phyloP scores from a whole-genome alignment of 1,140 invertebrate genomes.

The Geopemphigus sp. region DNA sequence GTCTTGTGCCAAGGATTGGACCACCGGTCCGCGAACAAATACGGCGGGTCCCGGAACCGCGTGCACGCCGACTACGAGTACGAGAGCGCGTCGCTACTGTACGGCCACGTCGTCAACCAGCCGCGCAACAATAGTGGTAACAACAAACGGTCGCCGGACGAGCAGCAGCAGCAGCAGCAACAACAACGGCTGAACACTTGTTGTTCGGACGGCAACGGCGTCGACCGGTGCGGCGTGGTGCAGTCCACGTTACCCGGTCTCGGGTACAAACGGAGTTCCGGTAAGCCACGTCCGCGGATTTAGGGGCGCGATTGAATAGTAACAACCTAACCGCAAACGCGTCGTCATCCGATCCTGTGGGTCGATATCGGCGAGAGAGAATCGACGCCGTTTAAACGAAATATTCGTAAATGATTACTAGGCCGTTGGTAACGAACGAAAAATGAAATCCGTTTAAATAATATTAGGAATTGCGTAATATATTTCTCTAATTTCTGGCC shows the following conservation, averaged over 20 bases:
- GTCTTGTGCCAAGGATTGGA: slow-evolving; percentile 15
- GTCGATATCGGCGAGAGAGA: no score
- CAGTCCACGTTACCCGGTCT: slow-evolving; percentile 47
- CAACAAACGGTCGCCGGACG: slow-evolving; percentile 26
- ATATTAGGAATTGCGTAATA: no score
- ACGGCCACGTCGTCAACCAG: slow-evolving; percentile 25
- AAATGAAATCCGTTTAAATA: no score
- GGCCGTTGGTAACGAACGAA: no score
- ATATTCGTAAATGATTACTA: no score
- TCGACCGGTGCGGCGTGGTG: slow-evolving; percentile 45
- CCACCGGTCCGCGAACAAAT: neutral
- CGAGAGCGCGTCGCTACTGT: slow-evolving; percentile 46
- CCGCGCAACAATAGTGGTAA: neutral
- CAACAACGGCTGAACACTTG: slow-evolving; percentile 31
- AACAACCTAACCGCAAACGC: no score
- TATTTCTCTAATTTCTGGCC: no score
- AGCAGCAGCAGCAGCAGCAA: no score
- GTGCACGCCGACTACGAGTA: slow-evolving; percentile 49
- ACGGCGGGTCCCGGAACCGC: slow-evolving; percentile 17
- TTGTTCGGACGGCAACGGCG: slow-evolving; percentile 34
- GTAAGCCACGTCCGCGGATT: no score
- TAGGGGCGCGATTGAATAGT: no score
- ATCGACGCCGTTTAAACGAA: no score
- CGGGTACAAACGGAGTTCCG: slow-evolving; percentile 31
- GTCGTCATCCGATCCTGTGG: no score